Evolutionary conservation across 2,113 vertebrate genomes (phyloP).

Genomic region (Romanogobio albipinnatus): DNA sequence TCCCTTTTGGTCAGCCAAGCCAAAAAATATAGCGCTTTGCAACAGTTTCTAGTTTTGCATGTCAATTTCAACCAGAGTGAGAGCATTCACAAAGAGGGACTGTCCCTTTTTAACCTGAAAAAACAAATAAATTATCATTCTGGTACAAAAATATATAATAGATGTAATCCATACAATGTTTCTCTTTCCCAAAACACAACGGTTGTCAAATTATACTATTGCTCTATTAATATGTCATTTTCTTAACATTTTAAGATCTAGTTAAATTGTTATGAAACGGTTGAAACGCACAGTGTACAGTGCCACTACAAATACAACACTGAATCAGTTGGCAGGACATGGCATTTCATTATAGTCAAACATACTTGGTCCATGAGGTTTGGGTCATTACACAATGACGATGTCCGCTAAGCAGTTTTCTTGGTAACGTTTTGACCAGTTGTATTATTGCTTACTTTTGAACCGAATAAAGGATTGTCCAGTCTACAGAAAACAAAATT

Average conservation of each 20-base stretch:
- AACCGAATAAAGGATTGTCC: neutral
- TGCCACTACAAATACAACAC: constrained; percentile 2
- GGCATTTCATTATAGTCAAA: constrained; percentile 4
- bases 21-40: constrained; percentile 2
- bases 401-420: neutral
- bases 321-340: constrained; percentile 1
- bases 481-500: neutral
- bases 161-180: neutral
- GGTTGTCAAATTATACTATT: constrained; percentile 22
- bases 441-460: constrained; percentile 12
- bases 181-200: neutral
- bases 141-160: constrained; percentile 37
- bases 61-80: neutral
- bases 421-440: neutral
- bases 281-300: neutral
- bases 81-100: neutral
- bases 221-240: neutral
- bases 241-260: neutral
- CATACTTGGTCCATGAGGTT: constrained; percentile 30
- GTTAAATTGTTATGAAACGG: neutral
- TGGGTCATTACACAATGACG: neutral
- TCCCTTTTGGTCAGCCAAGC: constrained; percentile 10
- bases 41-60: neutral
- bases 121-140: constrained; percentile 29
- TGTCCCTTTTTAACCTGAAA: constrained; percentile 22